These are phyloP conservation scores for Apis florea DNA, from an alignment of 1,140 invertebrate genomes.

Conservation along the genomic window DNA sequence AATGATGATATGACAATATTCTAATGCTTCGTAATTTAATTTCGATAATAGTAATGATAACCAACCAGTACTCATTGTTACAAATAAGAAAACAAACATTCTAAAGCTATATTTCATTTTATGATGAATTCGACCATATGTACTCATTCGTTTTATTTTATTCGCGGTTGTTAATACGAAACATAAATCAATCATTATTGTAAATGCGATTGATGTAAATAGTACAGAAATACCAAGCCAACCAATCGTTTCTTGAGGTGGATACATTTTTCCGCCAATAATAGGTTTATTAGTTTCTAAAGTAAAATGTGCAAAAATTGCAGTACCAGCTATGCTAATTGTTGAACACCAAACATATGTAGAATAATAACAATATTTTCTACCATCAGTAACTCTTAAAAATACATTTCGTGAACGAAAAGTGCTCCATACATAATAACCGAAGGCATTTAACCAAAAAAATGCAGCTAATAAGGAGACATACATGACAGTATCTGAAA, in stretches of 20 bases:
- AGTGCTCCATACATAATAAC: conserved; percentile 92
- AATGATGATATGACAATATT: conserved; percentile 87
- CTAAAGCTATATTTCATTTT: conserved; percentile 92
- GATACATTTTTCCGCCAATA: conserved; percentile 64
- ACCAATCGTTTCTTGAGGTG: conserved; percentile 81
- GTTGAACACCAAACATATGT: conserved; percentile 89
- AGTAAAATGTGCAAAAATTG: conserved; percentile 89
- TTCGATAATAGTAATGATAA: conserved; percentile 87
- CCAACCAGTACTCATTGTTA: conserved; percentile 87
- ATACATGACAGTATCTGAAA: conserved; percentile 88
- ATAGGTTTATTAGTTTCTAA: conserved; percentile 84
- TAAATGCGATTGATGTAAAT: conserved; percentile 89
- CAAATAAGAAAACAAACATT: conserved; percentile 87
- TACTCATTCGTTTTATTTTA: conserved; percentile 88
- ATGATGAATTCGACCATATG: conserved; percentile 91
- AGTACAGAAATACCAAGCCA: conserved; percentile 90
- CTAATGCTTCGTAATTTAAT: conserved; percentile 85
- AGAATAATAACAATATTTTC: conserved; percentile 92
- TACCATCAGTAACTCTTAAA: conserved; percentile 89
- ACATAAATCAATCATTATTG: conserved; percentile 88
- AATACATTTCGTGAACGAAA: conserved; percentile 92
- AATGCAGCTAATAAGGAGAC: conserved; percentile 88
- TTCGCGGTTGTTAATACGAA: conserved; percentile 90
- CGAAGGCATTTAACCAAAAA: conserved; percentile 91
- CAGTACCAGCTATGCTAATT: conserved; percentile 84